phyloP scores from a whole-genome alignment of 2,113 vertebrate species.

The Gadus chalcogrammus region DNA sequence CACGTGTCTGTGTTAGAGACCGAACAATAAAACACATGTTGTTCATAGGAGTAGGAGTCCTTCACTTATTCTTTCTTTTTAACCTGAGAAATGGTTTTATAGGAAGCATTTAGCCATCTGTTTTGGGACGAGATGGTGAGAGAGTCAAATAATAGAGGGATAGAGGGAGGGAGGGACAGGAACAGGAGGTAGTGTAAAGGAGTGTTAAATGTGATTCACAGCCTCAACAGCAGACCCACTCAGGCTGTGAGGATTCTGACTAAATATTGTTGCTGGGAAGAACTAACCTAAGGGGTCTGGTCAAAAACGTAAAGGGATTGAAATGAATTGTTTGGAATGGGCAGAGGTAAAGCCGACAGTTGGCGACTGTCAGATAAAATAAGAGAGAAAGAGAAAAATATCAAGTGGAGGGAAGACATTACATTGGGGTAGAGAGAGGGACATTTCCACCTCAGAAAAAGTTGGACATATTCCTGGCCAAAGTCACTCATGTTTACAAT shows the following conservation, averaged over 20 bases:
- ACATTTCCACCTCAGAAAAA: no score
- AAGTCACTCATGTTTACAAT: no score
- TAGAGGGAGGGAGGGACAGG: neutral
- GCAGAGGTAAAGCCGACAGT: neutral
- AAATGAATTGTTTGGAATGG: neutral
- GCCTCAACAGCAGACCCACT: slow-evolving; percentile 46
- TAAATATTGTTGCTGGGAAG: slow-evolving; percentile 60
- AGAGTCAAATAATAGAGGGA: slow-evolving; percentile 5
- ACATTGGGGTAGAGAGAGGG: no score
- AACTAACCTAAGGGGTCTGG: slow-evolving; percentile 46
- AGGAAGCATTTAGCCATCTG: slow-evolving; percentile 70
- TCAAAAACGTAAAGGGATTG: neutral
- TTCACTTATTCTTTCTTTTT: slow-evolving; percentile 18
- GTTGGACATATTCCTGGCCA: no score
- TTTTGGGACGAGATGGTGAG: slow-evolving; percentile 44
- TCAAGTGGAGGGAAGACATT: no score
- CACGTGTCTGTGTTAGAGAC: slow-evolving; percentile 20
- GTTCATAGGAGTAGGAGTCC: slow-evolving; percentile 37
- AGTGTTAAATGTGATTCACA: slow-evolving; percentile 72
- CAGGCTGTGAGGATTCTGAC: slow-evolving; percentile 52
- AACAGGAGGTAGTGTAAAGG: slow-evolving; percentile 58
- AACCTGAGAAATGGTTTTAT: slow-evolving; percentile 56
- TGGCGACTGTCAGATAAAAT: no score
- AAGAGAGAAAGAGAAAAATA: neutral
- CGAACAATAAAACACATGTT: slow-evolving; percentile 66